phyloP scores from a whole-genome alignment of 2,888 invertebrate species.

The Rhopalosiphum nymphaeae region DNA sequence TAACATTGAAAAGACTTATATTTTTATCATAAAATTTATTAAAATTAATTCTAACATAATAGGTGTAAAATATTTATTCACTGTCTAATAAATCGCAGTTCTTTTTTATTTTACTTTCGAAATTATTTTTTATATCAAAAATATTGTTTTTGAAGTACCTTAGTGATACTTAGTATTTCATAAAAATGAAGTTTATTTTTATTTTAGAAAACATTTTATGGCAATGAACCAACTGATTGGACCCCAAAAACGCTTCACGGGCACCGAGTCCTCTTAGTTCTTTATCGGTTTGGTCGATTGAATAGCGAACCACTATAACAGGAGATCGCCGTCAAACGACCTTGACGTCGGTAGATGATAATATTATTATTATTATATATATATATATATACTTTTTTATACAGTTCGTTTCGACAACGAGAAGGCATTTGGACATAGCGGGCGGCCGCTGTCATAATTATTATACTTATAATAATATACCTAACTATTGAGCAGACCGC shows the following conservation, averaged over 20 bases:
- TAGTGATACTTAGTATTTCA: background rate
- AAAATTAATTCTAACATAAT: background rate
- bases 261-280: background rate
- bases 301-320: conserved; percentile 17
- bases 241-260: background rate
- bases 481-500: conserved; percentile 16
- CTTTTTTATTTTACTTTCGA: background rate
- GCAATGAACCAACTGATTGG: background rate
- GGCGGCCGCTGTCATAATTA: conserved; percentile 10
- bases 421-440: background rate
- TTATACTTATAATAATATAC: background rate
- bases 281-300: background rate
- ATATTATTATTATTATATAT: background rate
- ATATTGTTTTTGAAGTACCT: background rate
- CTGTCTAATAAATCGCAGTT: background rate
- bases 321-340: conserved; percentile 1
- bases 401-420: conserved; percentile 26
- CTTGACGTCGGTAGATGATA: conserved; percentile 38
- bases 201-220: background rate
- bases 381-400: background rate
- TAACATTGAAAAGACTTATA: background rate
- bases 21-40: background rate
- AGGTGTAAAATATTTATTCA: background rate
- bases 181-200: background rate
- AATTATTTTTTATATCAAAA: background rate